Percentiles rank a stretch among this genome's conserved stretches.
Conservation (phyloP, 2,797 vertebrate species). For the Novumbra hubbsi region DNA sequence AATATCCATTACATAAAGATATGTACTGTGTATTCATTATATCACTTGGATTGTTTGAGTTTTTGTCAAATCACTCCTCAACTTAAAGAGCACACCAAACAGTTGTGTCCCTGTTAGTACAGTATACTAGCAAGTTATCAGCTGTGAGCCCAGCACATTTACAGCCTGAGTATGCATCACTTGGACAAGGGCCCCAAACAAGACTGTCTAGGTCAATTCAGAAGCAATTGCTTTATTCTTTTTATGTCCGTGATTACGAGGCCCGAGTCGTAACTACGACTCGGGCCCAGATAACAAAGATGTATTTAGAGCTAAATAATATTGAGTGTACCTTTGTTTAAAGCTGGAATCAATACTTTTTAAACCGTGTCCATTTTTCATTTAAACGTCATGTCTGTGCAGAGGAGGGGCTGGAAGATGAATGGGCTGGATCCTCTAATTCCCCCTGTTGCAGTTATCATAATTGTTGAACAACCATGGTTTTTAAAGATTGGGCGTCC, state of each 20-base stretch:
- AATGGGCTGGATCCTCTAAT: constrained; percentile 78
- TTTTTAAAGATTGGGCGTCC: constrained; percentile 73
- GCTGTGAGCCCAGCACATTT: constrained; percentile 58
- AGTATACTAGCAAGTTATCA: constrained; percentile 42
- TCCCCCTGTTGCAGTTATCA: constrained; percentile 78
- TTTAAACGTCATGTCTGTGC: constrained; percentile 79
- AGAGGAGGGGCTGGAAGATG: constrained; percentile 76
- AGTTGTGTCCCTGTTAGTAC: constrained; percentile 13
- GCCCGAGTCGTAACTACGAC: constrained; percentile 73
- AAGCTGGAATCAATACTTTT: constrained; percentile 85
- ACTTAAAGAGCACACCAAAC: background rate
- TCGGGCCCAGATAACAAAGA: constrained; percentile 82
- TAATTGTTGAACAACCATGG: constrained; percentile 77
- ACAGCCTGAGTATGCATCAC: constrained; percentile 71
- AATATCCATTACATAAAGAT: background rate
- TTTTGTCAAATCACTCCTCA: background rate
- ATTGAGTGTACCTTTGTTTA: constrained; percentile 88
- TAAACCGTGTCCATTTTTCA: constrained; percentile 86
- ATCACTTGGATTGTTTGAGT: background rate
- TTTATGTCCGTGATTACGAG: constrained; percentile 82
- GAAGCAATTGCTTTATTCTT: constrained; percentile 80
- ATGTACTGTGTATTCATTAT: background rate
- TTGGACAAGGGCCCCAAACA: constrained; percentile 60
- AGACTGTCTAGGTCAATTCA: constrained; percentile 74
- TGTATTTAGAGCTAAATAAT: constrained; percentile 87